Percentiles rank a stretch among this genome's conserved stretches.
Evolutionary conservation across 2,113 vertebrate species (phyloP).

Genomic region (Podiceps cristatus): DNA sequence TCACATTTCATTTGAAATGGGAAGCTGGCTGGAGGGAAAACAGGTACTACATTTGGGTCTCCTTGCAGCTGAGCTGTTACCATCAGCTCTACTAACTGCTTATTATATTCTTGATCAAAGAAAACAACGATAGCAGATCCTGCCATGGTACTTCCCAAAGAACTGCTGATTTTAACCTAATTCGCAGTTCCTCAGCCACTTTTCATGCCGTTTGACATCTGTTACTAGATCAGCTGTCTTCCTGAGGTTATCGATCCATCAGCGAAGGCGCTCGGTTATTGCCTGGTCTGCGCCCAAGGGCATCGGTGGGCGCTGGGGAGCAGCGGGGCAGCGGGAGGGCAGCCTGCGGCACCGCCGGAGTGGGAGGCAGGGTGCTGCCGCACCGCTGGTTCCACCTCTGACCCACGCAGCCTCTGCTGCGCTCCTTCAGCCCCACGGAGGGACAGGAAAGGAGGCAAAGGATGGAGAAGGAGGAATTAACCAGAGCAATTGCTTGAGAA

Average conservation of each 20-base stretch:
- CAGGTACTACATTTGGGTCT: neutral
- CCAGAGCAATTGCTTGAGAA: neutral
- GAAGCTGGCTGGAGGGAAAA: neutral
- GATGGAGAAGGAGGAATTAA: neutral
- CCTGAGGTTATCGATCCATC: neutral
- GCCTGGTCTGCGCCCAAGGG: no score
- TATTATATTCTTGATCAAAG: fast-evolving
- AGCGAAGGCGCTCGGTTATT: neutral
- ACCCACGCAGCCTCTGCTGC: neutral
- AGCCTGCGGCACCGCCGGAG: neutral
- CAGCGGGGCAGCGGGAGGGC: fast-evolving
- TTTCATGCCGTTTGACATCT: neutral
- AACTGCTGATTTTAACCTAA: neutral
- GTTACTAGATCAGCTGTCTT: neutral
- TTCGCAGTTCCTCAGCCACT: neutral
- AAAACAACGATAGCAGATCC: neutral
- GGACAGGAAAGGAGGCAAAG: fast-evolving
- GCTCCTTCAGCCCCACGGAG: fast-evolving
- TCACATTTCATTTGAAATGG: neutral
- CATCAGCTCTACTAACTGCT: fast-evolving
- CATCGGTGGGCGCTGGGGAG: neutral
- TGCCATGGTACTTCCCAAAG: fast-evolving
- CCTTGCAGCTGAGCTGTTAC: neutral
- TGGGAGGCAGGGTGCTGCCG: neutral
- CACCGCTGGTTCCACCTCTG: neutral